Evolutionary conservation across 2,888 invertebrate genomes (phyloP).

Genomic region (Eurytoma californica): DNA sequence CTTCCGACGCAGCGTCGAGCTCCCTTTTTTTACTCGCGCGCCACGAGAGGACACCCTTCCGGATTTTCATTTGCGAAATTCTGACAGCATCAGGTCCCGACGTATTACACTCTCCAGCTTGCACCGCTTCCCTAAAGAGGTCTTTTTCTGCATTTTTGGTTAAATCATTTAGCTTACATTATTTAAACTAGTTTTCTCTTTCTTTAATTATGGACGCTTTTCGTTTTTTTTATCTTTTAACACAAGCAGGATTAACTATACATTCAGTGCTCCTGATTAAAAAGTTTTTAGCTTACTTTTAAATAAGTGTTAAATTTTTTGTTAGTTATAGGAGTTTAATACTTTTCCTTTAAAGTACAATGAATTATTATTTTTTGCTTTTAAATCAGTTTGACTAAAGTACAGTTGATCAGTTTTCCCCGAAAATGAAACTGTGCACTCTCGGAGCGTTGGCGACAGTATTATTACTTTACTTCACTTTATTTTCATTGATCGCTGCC

Average conservation of each 20-base stretch:
- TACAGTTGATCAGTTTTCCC: slow-evolving; percentile 36
- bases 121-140: slow-evolving; percentile 11
- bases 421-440: slow-evolving; percentile 14
- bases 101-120: slow-evolving; percentile 40
- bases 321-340: slow-evolving; percentile 8
- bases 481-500: slow-evolving; percentile 31
- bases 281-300: slow-evolving; percentile 2
- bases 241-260: slow-evolving; percentile 35
- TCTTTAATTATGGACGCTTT: slow-evolving; percentile 26
- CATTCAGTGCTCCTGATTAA: slow-evolving; percentile 13
- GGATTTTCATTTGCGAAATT: slow-evolving; percentile 13
- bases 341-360: slow-evolving; percentile 1
- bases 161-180: slow-evolving; percentile 30
- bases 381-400: slow-evolving; percentile 18
- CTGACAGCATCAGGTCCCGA: slow-evolving; percentile 50
- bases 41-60: background rate
- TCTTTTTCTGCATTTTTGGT: slow-evolving; percentile 18
- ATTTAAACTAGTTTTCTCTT: slow-evolving; percentile 36
- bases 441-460: slow-evolving; percentile 7
- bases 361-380: slow-evolving; percentile 13
- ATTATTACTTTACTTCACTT: slow-evolving; percentile 18
- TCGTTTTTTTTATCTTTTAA: slow-evolving; percentile 17
- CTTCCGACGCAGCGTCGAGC: slow-evolving; percentile 7
- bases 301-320: slow-evolving; percentile 7
- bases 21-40: background rate